phyloP scores from a whole-genome alignment of 2,888 invertebrate species.

The Scaptomyza parva region DNA sequence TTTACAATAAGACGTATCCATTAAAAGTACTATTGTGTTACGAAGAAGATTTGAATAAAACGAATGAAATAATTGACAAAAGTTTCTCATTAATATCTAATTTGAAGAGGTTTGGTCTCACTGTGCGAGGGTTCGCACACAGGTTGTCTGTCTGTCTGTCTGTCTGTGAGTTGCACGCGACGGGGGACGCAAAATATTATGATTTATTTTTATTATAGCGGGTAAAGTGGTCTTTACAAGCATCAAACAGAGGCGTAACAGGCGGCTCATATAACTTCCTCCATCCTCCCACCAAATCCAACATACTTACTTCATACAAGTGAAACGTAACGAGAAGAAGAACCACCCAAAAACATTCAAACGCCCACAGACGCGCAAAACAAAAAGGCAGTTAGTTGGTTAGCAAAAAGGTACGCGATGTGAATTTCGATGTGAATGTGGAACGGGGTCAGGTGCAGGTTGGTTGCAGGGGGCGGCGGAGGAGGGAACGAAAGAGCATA shows the following conservation, averaged over 20 bases:
- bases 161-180: conserved; percentile 26
- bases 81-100: background rate
- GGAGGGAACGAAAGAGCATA: conserved; percentile 18
- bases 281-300: background rate
- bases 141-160: conserved; percentile 18
- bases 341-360: conserved; percentile 32
- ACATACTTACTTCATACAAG: too few relatives aligned
- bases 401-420: conserved; percentile 59
- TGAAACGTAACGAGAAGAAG: background rate
- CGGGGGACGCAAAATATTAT: conserved; percentile 81
- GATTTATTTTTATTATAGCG: conserved; percentile 85
- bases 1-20: too few relatives aligned
- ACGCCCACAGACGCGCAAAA: conserved; percentile 60
- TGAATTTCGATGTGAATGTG: conserved; percentile 26
- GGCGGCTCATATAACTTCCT: conserved; percentile 19
- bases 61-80: too few relatives aligned
- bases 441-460: conserved; percentile 49
- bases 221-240: conserved; percentile 84
- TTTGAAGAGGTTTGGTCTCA: conserved; percentile 16
- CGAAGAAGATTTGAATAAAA: too few relatives aligned
- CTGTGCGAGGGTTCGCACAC: conserved; percentile 46
- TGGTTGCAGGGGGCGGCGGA: conserved; percentile 5
- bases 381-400: conserved; percentile 79
- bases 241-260: conserved; percentile 73
- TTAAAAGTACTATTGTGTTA: too few relatives aligned